Conservation (phyloP, 2,888 invertebrate genomes). For the Macrophya alboannulata region DNA sequence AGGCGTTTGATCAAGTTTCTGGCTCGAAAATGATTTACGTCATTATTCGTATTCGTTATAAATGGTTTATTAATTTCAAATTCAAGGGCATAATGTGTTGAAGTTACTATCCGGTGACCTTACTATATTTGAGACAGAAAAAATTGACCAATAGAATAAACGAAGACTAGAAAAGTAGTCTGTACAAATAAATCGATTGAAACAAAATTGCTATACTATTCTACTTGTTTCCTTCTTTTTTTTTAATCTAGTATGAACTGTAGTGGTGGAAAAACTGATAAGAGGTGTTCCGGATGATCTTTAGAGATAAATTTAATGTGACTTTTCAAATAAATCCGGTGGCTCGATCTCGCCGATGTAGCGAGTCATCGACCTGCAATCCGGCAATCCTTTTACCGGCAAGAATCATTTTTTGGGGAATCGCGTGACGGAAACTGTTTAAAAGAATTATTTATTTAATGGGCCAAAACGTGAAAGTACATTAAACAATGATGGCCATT, state of each 20-base stretch:
- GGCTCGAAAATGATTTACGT: background rate
- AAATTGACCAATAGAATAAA: background rate
- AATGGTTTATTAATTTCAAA: background rate
- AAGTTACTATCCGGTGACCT: background rate
- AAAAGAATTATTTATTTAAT: background rate
- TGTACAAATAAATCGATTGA: background rate
- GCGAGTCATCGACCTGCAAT: background rate
- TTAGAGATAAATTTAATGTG: background rate
- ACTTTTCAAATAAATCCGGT: background rate
- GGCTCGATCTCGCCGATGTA: background rate
- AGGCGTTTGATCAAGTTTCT: background rate
- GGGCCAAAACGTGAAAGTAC: conserved; percentile 37
- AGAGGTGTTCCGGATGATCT: background rate
- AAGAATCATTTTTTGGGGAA: background rate
- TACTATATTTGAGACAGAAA: background rate
- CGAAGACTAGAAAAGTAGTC: background rate
- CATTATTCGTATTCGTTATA: background rate
- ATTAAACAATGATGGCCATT: conserved; percentile 27
- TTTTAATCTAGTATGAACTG: background rate
- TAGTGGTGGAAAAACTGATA: background rate
- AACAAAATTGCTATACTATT: background rate
- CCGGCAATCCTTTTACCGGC: background rate
- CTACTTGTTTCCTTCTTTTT: background rate
- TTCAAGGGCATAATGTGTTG: background rate
- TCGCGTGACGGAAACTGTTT: background rate